Base-by-base conservation (phyloP, 2,113 vertebrate species). In the Vanacampus margaritifer region DNA sequence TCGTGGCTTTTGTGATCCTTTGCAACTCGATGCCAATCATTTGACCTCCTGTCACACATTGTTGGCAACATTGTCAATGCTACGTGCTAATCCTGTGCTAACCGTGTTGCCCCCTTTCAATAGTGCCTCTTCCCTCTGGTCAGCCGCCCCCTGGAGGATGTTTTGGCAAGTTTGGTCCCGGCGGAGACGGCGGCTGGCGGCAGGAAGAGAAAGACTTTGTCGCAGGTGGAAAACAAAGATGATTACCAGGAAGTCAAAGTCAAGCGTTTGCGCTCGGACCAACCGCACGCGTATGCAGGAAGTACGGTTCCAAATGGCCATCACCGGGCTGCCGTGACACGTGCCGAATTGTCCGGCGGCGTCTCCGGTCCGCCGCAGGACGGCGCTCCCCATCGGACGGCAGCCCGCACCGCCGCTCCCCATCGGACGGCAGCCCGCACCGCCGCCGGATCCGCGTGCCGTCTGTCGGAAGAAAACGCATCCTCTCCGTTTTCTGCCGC, bases 91-190 rank as follows among this genome's bases (percentile, higher is more conserved):
- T 28, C 14, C 6, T 26, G 0, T 41, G 2, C 67, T 50, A 46
- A 46, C 45, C 5, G 21, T 50, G 70, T 76, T 77, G n/a, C 56
- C 37, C 4, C 51, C 11, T 3, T 13, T 32, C 26, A 32, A 37
- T 76, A 98, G 97, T 99, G 96, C 84, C 94, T 98, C 75, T 99
- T 95, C 83, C 97, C 97, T 17, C 87, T 99, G 81, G 95, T 96
- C 73, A 94, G 87, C 81, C 90, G 84, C 50, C 88, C 95, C 7
- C 75, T 95, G 85, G 93, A 88, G 84, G 93, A 93, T 75, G 81
- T 96, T 76, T 84, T 95, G 84, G 80, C 83, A 72, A 86, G 86
- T 88, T 90, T 88, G 36, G 83, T 45, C 19, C 76, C 76, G n/a
- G 85, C 84, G 81, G 79, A 80, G 77, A 86, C 89, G 46, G 13